Evolutionary conservation across 1,140 invertebrate species (phyloP).

Genomic region (Drosophila nigromelanica): DNA sequence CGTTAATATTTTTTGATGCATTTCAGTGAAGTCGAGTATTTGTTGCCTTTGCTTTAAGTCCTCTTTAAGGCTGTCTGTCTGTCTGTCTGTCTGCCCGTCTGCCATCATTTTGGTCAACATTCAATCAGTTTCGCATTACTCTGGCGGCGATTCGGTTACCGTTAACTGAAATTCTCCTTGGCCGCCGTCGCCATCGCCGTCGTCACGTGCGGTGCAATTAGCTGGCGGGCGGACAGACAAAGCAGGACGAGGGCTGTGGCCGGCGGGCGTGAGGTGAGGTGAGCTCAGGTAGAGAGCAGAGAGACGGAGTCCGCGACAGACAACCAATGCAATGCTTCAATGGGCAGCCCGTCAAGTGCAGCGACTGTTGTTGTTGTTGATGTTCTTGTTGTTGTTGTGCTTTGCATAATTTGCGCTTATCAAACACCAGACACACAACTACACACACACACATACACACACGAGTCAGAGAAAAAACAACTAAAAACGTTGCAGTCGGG

Average conservation of each 20-base stretch:
- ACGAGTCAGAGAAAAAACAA: constrained; percentile 1
- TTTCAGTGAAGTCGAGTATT: background rate
- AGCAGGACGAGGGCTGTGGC: constrained; percentile 1
- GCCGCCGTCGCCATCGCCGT: background rate
- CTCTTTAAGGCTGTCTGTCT: background rate
- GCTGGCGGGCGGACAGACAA: constrained; percentile 21
- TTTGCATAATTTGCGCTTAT: constrained; percentile 74
- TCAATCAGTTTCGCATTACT: constrained; percentile 60
- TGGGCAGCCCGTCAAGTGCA: constrained; percentile 42
- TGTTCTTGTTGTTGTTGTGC: constrained; percentile 22
- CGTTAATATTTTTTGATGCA: too few relatives aligned
- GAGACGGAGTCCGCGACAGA: constrained; percentile 13
- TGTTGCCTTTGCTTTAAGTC: background rate
- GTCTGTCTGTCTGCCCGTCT: constrained; percentile 5
- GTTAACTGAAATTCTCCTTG: constrained; percentile 8
- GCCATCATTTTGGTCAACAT: constrained; percentile 35
- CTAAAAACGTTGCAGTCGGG: background rate
- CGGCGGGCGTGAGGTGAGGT: background rate
- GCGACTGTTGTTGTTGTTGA: constrained; percentile 5
- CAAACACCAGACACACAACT: constrained; percentile 40
- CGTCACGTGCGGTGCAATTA: constrained; percentile 51
- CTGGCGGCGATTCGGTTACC: constrained; percentile 43
- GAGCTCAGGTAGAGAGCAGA: background rate
- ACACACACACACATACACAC: constrained; percentile 11
- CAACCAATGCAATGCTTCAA: constrained; percentile 31